Base-by-base conservation (phyloP, 2,797 vertebrate genomes). In the Gorsachius magnificus region DNA sequence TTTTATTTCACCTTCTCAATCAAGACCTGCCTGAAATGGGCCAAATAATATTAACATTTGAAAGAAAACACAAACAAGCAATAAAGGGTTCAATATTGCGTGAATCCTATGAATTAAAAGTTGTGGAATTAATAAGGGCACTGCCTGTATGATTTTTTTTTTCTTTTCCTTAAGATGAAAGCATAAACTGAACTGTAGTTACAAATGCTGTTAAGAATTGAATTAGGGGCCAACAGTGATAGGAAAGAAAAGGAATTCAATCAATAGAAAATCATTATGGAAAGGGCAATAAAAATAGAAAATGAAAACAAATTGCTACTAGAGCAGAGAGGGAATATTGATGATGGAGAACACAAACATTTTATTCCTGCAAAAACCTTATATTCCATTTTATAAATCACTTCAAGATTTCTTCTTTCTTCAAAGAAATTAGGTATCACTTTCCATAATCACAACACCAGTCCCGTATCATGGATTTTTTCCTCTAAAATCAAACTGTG, bases 1-100 rank as follows among this genome's bases (percentile, higher is more conserved):
- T 83, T 77, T 87, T 90, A 60, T 77, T 84, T 84, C 51, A 79
- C 60, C 87, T 97, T 89, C 69, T 96, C 92, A 95, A 89, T 90
- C 90, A 96, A 94, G 96, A 95, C 53, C 86, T 58, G 45, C 53
- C 82, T 83, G 80, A 94, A 94, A 95, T 0, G 6, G 87, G 68
- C 87, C 69, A 86, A 82, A 58, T 86, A 90, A 36, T 53, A 84
- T 51, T 81, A 95, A 63, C 28, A 70, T 50, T 81, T 87, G 83
- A 96, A 75, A 94, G 25, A 80, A 16, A 64, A 66, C n/a, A 69
- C 31, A 89, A 85, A 57, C 5, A n/a, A 87, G 93, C 77, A 94
- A 83, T 75, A 77, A 90, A 93, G 38, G 81, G 90, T 95, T 89
- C 77, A 90, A 80, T 60, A 86, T 5, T 51, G 77, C 19, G 11